These are phyloP conservation scores for Tetragonisca angustula DNA, from an alignment of 2,888 invertebrate genomes.

Conservation along the genomic window DNA sequence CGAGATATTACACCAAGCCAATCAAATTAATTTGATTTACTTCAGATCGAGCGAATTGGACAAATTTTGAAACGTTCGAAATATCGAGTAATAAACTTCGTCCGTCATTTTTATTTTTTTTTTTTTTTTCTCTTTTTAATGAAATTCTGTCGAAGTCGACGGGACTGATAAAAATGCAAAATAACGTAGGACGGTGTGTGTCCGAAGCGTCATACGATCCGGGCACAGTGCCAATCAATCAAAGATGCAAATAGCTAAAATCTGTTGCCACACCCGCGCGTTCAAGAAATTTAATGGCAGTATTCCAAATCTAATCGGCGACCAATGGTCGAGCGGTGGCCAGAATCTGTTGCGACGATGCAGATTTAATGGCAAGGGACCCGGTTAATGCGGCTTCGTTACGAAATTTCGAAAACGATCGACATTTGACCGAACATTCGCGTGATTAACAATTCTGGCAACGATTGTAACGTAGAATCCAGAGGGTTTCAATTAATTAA, in stretches of 20 bases:
- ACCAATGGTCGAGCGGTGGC: conserved; percentile 14
- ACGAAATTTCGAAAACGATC: conserved; percentile 10
- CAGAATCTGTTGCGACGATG: conserved; percentile 20
- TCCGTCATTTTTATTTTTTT: too few relatives aligned
- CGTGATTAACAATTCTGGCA: conserved; percentile 17
- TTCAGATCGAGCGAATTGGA: not conserved
- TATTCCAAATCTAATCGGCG: conserved; percentile 41
- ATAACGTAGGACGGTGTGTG: not conserved
- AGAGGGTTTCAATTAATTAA: not conserved
- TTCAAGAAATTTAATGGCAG: conserved; percentile 37
- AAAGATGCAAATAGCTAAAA: conserved; percentile 1
- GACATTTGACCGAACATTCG: not conserved
- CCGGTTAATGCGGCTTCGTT: not conserved
- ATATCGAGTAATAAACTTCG: too few relatives aligned
- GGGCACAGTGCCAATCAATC: conserved; percentile 14
- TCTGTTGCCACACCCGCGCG: conserved; percentile 19
- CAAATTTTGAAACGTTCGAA: not conserved
- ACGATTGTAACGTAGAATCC: not conserved
- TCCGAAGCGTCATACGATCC: conserved; percentile 7
- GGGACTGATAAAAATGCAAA: not conserved
- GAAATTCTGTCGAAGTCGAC: too few relatives aligned
- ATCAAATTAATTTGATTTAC: too few relatives aligned
- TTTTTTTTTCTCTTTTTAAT: accelerated
- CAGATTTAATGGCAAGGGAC: conserved; percentile 12
- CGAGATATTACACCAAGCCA: too few relatives aligned